These are phyloP conservation scores for Capromys pilorides DNA, from an alignment of 2,797 vertebrate species.

Conservation along the genomic window DNA sequence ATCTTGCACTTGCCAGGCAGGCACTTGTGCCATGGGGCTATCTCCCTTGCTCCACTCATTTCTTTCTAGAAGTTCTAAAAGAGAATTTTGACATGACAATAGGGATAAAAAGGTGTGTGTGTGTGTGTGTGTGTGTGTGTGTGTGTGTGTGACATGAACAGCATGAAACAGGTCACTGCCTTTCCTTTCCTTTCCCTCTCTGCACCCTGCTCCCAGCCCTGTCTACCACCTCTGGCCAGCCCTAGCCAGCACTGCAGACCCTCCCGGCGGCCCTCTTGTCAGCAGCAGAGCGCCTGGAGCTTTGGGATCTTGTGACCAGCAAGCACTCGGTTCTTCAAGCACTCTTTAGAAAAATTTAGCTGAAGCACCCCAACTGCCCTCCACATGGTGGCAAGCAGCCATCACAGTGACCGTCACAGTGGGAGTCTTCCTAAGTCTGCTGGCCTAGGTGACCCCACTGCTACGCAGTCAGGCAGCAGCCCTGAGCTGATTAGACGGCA, in stretches of 20 bases:
- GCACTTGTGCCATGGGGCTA: no score
- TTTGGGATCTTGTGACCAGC: conserved; percentile 50
- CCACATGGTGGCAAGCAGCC: conserved; percentile 9
- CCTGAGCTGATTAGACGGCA: conserved; percentile 55
- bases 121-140: background rate
- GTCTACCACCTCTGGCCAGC: background rate
- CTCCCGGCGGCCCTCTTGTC: conserved; percentile 45
- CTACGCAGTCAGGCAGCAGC: conserved; percentile 21
- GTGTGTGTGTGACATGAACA: background rate
- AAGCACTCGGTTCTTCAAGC: conserved; percentile 50
- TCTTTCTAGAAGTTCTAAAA: conserved; percentile 38
- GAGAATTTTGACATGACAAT: background rate
- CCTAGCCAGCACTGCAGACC: background rate
- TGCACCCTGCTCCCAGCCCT: background rate
- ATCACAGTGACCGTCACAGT: background rate
- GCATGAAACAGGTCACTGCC: background rate
- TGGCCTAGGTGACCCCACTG: background rate
- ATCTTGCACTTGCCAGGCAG: no score
- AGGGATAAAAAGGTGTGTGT: background rate
- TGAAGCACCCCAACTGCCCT: conserved; percentile 42
- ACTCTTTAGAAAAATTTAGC: conserved; percentile 56
- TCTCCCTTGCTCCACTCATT: background rate
- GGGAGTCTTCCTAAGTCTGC: background rate
- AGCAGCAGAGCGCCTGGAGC: background rate
- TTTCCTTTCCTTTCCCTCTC: conserved; percentile 3